These are phyloP conservation scores for Zapus hudsonius DNA, from an alignment of 2,113 vertebrate species.

Conservation along the genomic window DNA sequence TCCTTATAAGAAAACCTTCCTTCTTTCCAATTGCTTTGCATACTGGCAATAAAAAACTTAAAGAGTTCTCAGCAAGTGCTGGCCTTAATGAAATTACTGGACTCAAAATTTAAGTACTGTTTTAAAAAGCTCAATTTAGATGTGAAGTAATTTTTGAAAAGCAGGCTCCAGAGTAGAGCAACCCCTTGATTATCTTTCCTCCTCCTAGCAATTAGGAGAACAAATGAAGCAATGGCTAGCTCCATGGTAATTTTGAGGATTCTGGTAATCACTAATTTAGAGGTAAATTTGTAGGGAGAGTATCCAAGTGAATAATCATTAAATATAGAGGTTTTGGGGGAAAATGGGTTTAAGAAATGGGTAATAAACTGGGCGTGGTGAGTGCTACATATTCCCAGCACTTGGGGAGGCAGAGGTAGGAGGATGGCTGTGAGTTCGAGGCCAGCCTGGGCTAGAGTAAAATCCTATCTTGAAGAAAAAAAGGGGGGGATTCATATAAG, in stretches of 20 bases:
- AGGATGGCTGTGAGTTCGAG: too few species aligned
- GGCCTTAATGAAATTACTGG: conserved; percentile 74
- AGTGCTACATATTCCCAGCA: too few species aligned
- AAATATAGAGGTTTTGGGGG: conserved; percentile 50
- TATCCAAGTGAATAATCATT: conserved; percentile 60
- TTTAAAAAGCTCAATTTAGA: conserved; percentile 75
- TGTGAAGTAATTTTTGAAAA: conserved; percentile 80
- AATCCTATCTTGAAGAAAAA: too few species aligned
- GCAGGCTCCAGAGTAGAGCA: conserved; percentile 70
- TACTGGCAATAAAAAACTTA: conserved; percentile 65
- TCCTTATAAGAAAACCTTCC: conserved; percentile 45
- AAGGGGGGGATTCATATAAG: too few species aligned
- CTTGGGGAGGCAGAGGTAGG: too few species aligned
- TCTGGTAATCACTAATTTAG: conserved; percentile 63
- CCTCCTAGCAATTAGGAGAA: conserved; percentile 76
- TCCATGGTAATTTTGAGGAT: conserved; percentile 58
- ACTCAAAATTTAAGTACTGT: conserved; percentile 74
- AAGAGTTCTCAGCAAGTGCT: conserved; percentile 64
- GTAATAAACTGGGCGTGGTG: too few species aligned
- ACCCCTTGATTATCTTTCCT: conserved; percentile 76
- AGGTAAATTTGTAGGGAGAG: conserved; percentile 57
- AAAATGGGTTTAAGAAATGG: conserved; percentile 18
- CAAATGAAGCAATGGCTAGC: conserved; percentile 69
- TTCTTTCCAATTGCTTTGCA: conserved; percentile 57
- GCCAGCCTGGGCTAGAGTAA: too few species aligned